phyloP scores from a whole-genome alignment of 2,113 vertebrate species.

The Pelecanus crispus region DNA sequence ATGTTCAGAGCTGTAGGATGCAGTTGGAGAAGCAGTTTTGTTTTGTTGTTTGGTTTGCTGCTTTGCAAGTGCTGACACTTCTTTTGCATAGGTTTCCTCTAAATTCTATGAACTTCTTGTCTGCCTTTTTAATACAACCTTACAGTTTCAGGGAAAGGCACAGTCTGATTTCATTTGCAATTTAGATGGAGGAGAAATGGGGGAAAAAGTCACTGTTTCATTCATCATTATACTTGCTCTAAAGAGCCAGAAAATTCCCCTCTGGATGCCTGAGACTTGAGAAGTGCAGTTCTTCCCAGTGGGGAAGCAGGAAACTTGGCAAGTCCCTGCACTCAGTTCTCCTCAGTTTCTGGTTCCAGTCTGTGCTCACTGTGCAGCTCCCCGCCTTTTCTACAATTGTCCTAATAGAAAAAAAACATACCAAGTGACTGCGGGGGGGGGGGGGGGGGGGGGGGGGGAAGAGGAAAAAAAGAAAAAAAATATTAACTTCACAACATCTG shows the following conservation, averaged over 20 bases:
- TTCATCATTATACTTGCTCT: background rate
- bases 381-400: background rate
- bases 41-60: background rate
- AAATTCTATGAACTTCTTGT: background rate
- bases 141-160: background rate
- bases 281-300: background rate
- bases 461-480: background rate
- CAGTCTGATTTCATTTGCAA: background rate
- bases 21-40: background rate
- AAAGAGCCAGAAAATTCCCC: constrained; percentile 3
- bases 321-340: background rate
- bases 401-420: background rate
- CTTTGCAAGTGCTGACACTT: background rate
- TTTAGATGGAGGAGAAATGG: background rate
- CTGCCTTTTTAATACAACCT: background rate
- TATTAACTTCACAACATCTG: background rate
- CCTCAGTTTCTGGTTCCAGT: background rate
- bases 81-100: background rate
- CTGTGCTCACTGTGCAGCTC: background rate
- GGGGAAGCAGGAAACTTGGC: background rate
- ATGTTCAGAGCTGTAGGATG: background rate
- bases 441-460: too few species aligned
- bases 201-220: background rate
- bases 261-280: background rate
- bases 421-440: too few species aligned